Evolutionary conservation across 2,888 invertebrate species (phyloP), one percentile per base, ranked within the genome.

Genomic region (Nephrocerus scutellatus): DNA sequence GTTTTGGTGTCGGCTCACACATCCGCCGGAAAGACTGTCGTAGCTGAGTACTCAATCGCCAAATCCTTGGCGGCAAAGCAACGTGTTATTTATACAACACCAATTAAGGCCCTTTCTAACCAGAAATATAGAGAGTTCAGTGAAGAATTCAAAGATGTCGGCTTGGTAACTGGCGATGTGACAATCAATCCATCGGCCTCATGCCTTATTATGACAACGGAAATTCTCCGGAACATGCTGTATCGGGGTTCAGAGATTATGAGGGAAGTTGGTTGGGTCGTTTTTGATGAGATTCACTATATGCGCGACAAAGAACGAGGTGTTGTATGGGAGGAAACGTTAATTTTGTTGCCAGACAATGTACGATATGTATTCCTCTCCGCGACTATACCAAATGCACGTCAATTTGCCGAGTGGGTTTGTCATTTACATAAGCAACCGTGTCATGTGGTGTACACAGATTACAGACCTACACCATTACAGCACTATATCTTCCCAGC

Each of bases 231-330:
- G 47, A 95, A 93, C 58, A 98, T 99, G 98, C 72, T 99, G 40
- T 99, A 98, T 62, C 75, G 97, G 60, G 98, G 98, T 32, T 95
- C 95, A 24, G 96, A 98, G 74, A 83, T 99, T 15, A 96, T 96
- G 88, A 77, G 96, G 43, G 98, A 99, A 76, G 96, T 99, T 1
- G 97, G 96, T 33, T 99, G 98, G 98, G 98, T 99, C 2, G 76
- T 99, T 36, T 99, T 99, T 71, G 98, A 99, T 64, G 98, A 99
- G 72, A 99, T 99, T 56, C 98, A 99, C 71, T 99, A 99, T 65
- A 99, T 99, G 98, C 79, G 98, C 56, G 96, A 99, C 64, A 96
- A 96, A 70, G 97, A 98, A 66, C 77, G 98, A 60, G 98, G 98
- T 34, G 97, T 98, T 7, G 97, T 99, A 2, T 99, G 98, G 98